These are phyloP conservation scores for Onychomys leucogaster DNA, from an alignment of 2,797 vertebrate genomes.

Conservation along the genomic window DNA sequence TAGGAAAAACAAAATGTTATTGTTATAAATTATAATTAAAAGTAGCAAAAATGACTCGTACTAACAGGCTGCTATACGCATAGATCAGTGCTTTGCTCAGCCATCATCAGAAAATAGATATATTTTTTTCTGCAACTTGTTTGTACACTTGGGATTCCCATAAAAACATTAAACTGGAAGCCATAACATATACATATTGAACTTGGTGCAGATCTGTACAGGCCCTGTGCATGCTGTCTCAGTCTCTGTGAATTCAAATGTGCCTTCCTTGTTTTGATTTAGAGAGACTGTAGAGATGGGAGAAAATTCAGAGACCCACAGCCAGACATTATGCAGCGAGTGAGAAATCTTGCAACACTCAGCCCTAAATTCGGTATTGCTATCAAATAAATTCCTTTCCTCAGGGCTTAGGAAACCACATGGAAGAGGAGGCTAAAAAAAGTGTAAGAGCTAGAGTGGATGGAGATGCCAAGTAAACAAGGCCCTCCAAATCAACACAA, in stretches of 20 bases:
- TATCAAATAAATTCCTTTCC: not conserved
- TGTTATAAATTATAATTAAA: not conserved
- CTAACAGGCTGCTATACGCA: not conserved
- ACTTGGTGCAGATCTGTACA: no score
- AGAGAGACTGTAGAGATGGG: not conserved
- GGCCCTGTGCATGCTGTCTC: no score
- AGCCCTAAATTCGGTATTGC: not conserved
- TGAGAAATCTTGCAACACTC: not conserved
- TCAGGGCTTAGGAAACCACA: not conserved
- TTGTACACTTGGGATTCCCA: no score
- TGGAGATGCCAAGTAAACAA: not conserved
- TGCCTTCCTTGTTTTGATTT: no score
- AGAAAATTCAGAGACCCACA: not conserved
- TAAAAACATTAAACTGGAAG: no score
- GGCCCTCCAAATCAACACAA: no score
- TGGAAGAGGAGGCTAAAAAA: not conserved
- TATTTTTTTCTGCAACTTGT: no score
- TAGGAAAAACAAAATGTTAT: not conserved
- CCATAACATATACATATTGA: no score
- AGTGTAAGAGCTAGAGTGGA: not conserved
- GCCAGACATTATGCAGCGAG: not conserved
- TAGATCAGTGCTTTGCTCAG: not conserved
- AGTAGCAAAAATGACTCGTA: not conserved
- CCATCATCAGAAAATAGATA: no score
- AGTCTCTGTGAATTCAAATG: no score